Evolutionary conservation across 2,888 invertebrate species (phyloP), one percentile per base, ranked within the genome.

Genomic region (Aleiodes testaceus): DNA sequence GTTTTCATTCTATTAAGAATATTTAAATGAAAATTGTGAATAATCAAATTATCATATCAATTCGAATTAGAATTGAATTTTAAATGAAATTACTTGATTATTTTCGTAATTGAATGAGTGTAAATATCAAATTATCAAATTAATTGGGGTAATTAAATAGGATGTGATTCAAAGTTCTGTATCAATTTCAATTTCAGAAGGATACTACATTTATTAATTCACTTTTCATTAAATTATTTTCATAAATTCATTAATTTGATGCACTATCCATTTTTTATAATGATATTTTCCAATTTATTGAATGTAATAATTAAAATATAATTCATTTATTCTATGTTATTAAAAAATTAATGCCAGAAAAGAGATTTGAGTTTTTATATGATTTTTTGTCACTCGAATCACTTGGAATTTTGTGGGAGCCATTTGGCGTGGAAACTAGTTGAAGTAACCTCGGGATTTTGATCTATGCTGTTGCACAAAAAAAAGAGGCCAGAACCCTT

Each of bases 401-500:
- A 18, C 2, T 16, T 42, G 42, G 14, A 55, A 55, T 55, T 55
- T 55, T 55, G 30, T 30, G 14, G 11, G 55, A 30, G 55, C 30
- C 30, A 26, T 55, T 26, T 55, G 55, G 30, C 55, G 30, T 30
- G 6, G 55, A 26, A 30, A 55, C 30, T 30, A 30, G 6, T 59
- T 14, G 36, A 14, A 59, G 26, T 36, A 59, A 59, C 42, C 59
- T 36, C 59, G 11, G 14, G 7, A 42, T 59, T 59, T 26, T 53
- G 14, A 59, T 59, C 59, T 59, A 59, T 36, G 14, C 59, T 59
- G 36, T 36, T 55, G 30, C 30, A 63, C n/a, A 22, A 63, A 65
- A 61, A 66, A 66, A 66, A 50, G 50, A 18, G 50, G 42, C 42
- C 52, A 50, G 42, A 49, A 64, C 30, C 66, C 64, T 47, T 64